Evolutionary conservation across 1,140 invertebrate genomes (phyloP), one percentile per base, ranked within the genome.

Genomic region (Euglossa dilemma): DNA sequence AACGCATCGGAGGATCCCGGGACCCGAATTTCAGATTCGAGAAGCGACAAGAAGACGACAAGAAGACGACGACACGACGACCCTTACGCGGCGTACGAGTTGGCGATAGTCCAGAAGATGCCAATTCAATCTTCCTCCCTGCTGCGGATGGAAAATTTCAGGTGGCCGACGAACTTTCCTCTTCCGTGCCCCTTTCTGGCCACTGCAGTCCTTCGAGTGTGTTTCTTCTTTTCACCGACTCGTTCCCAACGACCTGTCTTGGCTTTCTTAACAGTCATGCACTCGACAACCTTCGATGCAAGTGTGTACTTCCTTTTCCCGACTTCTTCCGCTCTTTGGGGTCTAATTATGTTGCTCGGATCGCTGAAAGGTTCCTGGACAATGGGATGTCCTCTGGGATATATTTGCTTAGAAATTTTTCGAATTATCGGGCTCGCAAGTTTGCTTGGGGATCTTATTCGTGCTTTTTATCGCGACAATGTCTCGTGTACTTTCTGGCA

Each of bases 61-160:
- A 79, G 83, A 87, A 85, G 28, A 63, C 84, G 85, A 86, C 67
- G 80, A 84, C 83, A 82, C 87, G 87, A 87, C 80, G 78, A 88
- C 80, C 73, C 70, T 80, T 74, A 78, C 72, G 80, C 85, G 88
- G 88, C 79, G 77, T 90, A 86, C 73, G 78, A 86, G 82, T 85
- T 92, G 90, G 90, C 91, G 80, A 85, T 57, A 73, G 75, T 86
- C 89, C 90, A 91, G 85, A 83, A 84, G 83, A 90, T 91, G 87
- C 86, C 87, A 91, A 91, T 91, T 90, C 89, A 89, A 90, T 91
- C 88, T 89, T 87, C 75, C 80, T 84, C 80, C 83, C 54, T 74
- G 83, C 78, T 77, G 78, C 85, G 81, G 85, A 87, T 89, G 77
- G 85, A 83, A 90, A 87, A 87, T 90, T 90, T 89, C 87, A 89